These are phyloP conservation scores for Triops longicaudatus DNA, from an alignment of 1,140 invertebrate genomes.

Conservation along the genomic window DNA sequence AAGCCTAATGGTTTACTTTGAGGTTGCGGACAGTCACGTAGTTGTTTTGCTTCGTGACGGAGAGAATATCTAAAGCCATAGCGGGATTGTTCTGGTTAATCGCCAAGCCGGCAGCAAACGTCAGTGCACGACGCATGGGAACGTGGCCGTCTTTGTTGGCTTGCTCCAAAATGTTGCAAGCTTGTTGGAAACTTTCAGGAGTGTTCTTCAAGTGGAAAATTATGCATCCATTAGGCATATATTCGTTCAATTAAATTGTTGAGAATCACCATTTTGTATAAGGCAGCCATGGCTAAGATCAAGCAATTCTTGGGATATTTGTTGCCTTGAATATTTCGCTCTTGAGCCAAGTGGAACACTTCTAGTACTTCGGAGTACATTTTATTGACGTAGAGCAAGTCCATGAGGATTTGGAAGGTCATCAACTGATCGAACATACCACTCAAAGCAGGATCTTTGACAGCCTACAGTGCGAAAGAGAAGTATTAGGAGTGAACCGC, in stretches of 20 bases:
- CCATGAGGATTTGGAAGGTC: conserved; percentile 57
- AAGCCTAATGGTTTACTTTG: conserved; percentile 43
- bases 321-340: conserved; percentile 46
- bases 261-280: conserved; percentile 60
- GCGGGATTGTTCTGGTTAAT: conserved; percentile 57
- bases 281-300: conserved; percentile 55
- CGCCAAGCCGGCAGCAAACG: conserved; percentile 54
- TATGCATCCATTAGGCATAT: conserved; percentile 33
- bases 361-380: conserved; percentile 58
- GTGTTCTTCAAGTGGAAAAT: conserved; percentile 51
- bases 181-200: conserved; percentile 55
- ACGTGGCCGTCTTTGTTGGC: conserved; percentile 45
- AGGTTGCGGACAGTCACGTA: conserved; percentile 60
- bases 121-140: conserved; percentile 49
- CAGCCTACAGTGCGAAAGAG: conserved; percentile 46
- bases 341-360: conserved; percentile 50
- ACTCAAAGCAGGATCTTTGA: conserved; percentile 50
- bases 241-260: conserved; percentile 12
- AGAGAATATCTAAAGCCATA: conserved; percentile 56
- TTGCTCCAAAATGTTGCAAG: conserved; percentile 50
- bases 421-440: conserved; percentile 62
- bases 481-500: too few relatives aligned
- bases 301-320: conserved; percentile 58
- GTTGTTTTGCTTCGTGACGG: conserved; percentile 42
- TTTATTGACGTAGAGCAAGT: conserved; percentile 58